phyloP scores from a whole-genome alignment of 2,113 vertebrate genomes.

The Prochilodus magdalenae region DNA sequence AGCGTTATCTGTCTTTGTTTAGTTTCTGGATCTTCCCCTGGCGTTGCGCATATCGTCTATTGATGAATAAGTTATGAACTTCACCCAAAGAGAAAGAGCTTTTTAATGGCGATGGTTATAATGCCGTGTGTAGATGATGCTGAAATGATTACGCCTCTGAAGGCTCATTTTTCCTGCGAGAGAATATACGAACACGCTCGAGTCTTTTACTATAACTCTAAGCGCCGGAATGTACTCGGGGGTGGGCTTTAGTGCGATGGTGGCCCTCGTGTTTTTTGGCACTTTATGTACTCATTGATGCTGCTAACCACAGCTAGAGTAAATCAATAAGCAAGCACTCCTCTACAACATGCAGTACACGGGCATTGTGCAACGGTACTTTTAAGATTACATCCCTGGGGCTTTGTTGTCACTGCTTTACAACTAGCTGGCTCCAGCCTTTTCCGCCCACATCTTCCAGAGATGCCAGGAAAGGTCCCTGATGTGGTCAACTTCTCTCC shows the following conservation, averaged over 20 bases:
- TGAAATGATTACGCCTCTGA: neutral
- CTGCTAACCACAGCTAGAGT: neutral
- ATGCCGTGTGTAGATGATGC: neutral
- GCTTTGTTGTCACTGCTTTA: conserved; percentile 30
- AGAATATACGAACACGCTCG: neutral
- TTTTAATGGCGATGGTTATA: neutral
- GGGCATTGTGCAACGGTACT: conserved; percentile 18
- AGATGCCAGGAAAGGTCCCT: conserved; percentile 22
- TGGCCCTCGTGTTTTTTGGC: neutral
- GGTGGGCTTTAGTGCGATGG: neutral
- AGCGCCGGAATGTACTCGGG: neutral
- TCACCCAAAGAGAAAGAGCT: conserved; percentile 3
- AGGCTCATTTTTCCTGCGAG: neutral
- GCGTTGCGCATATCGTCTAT: neutral
- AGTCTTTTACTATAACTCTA: neutral
- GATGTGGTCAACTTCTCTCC: conserved; percentile 42
- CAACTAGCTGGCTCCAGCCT: conserved; percentile 3
- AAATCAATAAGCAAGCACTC: conserved; percentile 32
- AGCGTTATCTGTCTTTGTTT: conserved; percentile 23
- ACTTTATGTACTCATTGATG: neutral
- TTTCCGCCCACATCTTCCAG: conserved; percentile 26
- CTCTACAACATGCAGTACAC: neutral
- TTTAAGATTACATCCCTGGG: conserved; percentile 30
- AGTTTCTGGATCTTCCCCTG: conserved; percentile 4
- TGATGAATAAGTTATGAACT: conserved; percentile 20